A percentile compares a stretch with the other conserved stretches of the same genome.
Conservation (phyloP, 2,888 invertebrate species). For the Malthinus flaveolus region DNA sequence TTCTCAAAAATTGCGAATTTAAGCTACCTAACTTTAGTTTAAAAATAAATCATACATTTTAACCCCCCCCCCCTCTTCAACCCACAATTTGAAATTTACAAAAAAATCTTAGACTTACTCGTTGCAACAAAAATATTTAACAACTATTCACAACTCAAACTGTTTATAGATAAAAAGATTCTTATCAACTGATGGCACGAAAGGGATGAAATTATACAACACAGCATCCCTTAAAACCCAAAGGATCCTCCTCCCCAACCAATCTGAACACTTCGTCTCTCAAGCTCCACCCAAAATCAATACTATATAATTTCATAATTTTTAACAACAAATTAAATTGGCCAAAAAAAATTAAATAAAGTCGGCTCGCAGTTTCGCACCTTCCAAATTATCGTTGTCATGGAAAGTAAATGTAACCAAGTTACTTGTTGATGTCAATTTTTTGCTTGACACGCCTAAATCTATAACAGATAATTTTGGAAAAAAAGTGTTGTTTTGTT, state of each 20-base stretch:
- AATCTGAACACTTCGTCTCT: slow-evolving; percentile 13
- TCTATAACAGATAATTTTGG: not conserved
- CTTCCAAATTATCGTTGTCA: slow-evolving; percentile 17
- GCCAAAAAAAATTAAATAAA: no score
- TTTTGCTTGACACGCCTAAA: slow-evolving; percentile 18
- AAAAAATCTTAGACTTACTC: not conserved
- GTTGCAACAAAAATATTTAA: not conserved
- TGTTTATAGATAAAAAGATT: slow-evolving; percentile 27
- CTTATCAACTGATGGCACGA: slow-evolving; percentile 29
- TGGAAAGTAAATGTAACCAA: slow-evolving; percentile 25
- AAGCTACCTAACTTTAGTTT: not conserved
- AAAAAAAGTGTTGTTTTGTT: not conserved
- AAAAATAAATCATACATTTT: not conserved
- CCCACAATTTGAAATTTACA: not conserved
- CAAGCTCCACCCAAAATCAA: slow-evolving; percentile 28
- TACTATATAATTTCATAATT: not conserved
- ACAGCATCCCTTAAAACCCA: slow-evolving; percentile 29
- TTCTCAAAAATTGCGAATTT: not conserved
- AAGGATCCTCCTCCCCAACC: slow-evolving; percentile 26
- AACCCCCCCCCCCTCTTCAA: no score
- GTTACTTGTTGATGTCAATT: slow-evolving; percentile 29
- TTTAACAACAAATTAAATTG: no score
- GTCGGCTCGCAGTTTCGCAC: no score
- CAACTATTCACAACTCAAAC: slow-evolving; percentile 3
- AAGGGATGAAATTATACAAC: slow-evolving; percentile 21